phyloP scores from a whole-genome alignment of 2,113 vertebrate genomes.

The Morone chrysops region DNA sequence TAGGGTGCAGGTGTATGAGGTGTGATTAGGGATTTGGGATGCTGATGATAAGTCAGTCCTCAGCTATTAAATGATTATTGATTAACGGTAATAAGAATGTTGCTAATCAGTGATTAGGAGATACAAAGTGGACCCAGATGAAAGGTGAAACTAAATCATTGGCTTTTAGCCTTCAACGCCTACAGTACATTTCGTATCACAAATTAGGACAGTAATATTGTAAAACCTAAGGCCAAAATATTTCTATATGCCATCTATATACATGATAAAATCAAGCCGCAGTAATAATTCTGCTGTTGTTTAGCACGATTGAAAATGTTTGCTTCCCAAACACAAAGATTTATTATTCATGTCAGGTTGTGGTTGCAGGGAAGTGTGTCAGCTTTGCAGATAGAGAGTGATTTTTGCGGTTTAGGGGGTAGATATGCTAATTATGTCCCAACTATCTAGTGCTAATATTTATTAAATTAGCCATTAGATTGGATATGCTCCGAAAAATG shows the following conservation, averaged over 20 bases:
- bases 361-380: constrained; percentile 15
- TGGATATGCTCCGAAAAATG: constrained; percentile 43
- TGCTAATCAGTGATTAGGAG: neutral
- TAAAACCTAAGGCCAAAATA: neutral
- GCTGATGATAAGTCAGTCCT: neutral
- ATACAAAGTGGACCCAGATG: neutral
- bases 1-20: neutral
- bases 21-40: constrained; percentile 1
- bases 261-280: neutral
- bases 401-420: neutral
- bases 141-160: neutral
- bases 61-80: neutral
- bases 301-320: neutral
- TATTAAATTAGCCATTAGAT: constrained; percentile 54
- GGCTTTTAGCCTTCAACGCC: neutral
- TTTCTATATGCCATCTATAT: neutral
- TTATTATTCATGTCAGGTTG: constrained; percentile 11
- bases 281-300: neutral
- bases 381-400: constrained; percentile 24
- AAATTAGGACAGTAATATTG: neutral
- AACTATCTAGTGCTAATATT: constrained; percentile 37
- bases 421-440: constrained; percentile 30
- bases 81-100: neutral
- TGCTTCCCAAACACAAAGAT: neutral
- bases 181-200: neutral